Evolutionary conservation across 2,113 vertebrate species (phyloP).

Genomic region (Hirundichthys speculiger): DNA sequence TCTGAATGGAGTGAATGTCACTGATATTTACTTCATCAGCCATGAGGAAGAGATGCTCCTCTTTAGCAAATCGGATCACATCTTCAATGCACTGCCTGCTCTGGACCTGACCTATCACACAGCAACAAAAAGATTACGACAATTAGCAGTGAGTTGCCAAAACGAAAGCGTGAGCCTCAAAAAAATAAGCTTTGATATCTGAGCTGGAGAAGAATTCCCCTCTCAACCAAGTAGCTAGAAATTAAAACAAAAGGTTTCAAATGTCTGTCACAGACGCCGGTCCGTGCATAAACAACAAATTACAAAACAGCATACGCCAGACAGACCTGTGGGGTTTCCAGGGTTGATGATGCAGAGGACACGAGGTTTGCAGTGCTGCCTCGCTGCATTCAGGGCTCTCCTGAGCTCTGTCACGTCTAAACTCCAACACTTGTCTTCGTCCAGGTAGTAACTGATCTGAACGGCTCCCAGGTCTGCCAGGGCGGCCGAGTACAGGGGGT

Average conservation of each 20-base stretch:
- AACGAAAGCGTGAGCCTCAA: no score
- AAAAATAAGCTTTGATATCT: no score
- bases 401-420: conserved; percentile 84
- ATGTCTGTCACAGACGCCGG: no score
- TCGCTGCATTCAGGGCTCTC: conserved; percentile 79
- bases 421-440: conserved; percentile 88
- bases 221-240: no score
- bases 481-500: conserved; percentile 91
- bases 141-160: no score
- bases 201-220: no score
- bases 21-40: conserved; percentile 87
- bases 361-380: conserved; percentile 81
- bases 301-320: neutral
- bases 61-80: conserved; percentile 82
- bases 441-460: conserved; percentile 89
- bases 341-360: conserved; percentile 93
- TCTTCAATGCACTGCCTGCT: conserved; percentile 83
- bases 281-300: no score
- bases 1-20: conserved; percentile 2
- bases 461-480: conserved; percentile 84
- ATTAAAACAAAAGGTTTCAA: no score
- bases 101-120: conserved; percentile 84
- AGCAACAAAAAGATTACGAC: neutral
- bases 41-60: conserved; percentile 85
- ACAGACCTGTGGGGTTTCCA: conserved; percentile 90